A percentile compares a stretch with the other conserved stretches of the same genome.
These are phyloP conservation scores for Drosophila barbarae DNA, from an alignment of 2,888 invertebrate species.

Conservation along the genomic window DNA sequence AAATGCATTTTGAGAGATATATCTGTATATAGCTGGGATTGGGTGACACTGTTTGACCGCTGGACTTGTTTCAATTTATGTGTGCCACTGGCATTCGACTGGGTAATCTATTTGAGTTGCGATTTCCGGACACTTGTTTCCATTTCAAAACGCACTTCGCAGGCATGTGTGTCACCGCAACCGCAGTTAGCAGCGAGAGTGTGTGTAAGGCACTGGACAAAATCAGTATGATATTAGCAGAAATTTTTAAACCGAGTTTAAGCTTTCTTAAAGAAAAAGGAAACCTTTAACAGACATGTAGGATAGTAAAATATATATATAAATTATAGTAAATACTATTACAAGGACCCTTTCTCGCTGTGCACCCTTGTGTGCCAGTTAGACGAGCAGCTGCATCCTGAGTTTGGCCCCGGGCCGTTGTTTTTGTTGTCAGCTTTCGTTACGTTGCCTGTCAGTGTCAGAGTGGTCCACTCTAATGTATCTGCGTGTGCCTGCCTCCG, in stretches of 20 bases:
- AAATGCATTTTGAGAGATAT: conserved; percentile 1
- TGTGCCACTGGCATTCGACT: conserved; percentile 28
- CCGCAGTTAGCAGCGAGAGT: not conserved
- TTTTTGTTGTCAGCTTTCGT: conserved; percentile 26
- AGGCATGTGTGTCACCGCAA: conserved; percentile 19
- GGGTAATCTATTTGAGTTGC: conserved; percentile 39
- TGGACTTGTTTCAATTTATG: conserved; percentile 25
- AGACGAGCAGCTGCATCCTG: conserved; percentile 42
- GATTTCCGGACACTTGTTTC: conserved; percentile 40
- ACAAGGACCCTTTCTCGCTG: not conserved
- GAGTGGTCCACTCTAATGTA: conserved; percentile 35
- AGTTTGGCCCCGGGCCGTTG: conserved; percentile 17
- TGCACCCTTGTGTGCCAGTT: conserved; percentile 27
- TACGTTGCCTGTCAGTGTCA: conserved; percentile 47
- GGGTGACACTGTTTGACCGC: conserved; percentile 9
- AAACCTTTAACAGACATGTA: fast-evolving
- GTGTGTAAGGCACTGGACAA: not conserved
- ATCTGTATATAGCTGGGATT: not conserved
- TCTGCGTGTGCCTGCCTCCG: conserved; percentile 12
- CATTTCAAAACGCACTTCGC: conserved; percentile 38
- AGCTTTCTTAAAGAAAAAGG: not conserved
- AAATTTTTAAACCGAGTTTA: too few species aligned
- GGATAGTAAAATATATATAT: too few species aligned
- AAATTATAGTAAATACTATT: too few species aligned
- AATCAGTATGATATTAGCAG: not conserved